Base-by-base conservation (phyloP, 2,113 vertebrate species). In the Triplophysa dalaica region DNA sequence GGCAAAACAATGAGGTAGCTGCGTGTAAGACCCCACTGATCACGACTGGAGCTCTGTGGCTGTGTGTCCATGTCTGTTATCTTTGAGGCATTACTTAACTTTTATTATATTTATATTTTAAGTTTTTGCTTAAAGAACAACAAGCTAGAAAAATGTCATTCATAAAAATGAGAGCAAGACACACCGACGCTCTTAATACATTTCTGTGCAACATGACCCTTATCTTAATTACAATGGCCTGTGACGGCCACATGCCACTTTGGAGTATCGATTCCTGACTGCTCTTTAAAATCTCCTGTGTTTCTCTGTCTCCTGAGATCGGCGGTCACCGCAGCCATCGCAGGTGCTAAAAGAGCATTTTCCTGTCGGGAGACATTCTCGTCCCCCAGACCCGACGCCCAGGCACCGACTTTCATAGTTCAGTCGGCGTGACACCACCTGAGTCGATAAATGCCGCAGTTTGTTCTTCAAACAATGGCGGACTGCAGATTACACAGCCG, bases 301-400 rank as follows among this genome's bases (percentile, higher is more conserved):
- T 61, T 24, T 75, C 5, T 21, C 73, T 8, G 41, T 62, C 73
- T 50, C 58, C 24, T 19, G 41, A 48, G 73, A 75, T 29, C 8
- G 8, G 21, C 58, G n/a, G 41, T 60, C 60, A 24, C 21, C 22
- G 38, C 73, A 48, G 41, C 73, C 73, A 24, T 63, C 41, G 33
- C 56, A 63, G 58, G 58, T 75, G 60, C 41, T 63, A 75, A 75
- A 75, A 75, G 58, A 75, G 60, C 48, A 41, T 75, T 75, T 75
- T 48, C 38, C 58, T 75, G 56, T 75, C 16, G 58, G 22, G 72
- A 75, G 56, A 21, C 38, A 24, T 6, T 4, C 52, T n/a, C 52
- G 6, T n/a, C 52, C 52, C 19, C 52, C 19, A 2, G 17, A 58
- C n/a, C 54, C n/a, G 54, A 21, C 19, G 12, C 1, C 4, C 70